A percentile compares a stretch with the other conserved stretches of the same genome.
These are phyloP conservation scores for Seladonia tumulorum DNA, from an alignment of 2,888 invertebrate species.

Conservation along the genomic window DNA sequence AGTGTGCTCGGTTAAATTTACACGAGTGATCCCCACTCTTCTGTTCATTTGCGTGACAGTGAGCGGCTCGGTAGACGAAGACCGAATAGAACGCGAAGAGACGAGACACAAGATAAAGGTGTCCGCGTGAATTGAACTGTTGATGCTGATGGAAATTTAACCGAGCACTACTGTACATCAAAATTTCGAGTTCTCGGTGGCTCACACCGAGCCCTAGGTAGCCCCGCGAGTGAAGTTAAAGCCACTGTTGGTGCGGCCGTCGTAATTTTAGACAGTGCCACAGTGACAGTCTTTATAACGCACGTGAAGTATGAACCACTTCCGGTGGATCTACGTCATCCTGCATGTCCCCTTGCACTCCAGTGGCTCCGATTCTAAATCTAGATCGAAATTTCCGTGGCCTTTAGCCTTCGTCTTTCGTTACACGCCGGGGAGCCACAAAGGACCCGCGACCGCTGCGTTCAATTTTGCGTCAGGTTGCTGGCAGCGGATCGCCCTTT, in stretches of 20 bases:
- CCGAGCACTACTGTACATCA: background rate
- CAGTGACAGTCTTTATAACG: constrained; percentile 76
- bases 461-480: constrained; percentile 2
- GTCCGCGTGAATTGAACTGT: no score
- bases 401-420: constrained; percentile 69
- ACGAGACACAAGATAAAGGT: no score
- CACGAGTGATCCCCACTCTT: no score
- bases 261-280: constrained; percentile 75
- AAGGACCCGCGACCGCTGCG: constrained; percentile 14
- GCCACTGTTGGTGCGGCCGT: constrained; percentile 61
- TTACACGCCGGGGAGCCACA: constrained; percentile 38
- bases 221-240: constrained; percentile 31
- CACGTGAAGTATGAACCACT: constrained; percentile 75
- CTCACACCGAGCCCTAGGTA: background rate
- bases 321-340: constrained; percentile 75
- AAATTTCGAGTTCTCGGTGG: background rate
- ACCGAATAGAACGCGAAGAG: no score
- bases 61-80: no score
- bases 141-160: background rate
- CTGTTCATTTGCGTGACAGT: no score
- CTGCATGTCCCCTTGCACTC: constrained; percentile 71
- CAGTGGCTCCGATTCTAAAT: constrained; percentile 75
- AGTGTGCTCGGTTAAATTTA: no score
- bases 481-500: background rate
- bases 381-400: constrained; percentile 72